phyloP scores from a whole-genome alignment of 2,888 invertebrate genomes.

The Ormyrus pomaceus region DNA sequence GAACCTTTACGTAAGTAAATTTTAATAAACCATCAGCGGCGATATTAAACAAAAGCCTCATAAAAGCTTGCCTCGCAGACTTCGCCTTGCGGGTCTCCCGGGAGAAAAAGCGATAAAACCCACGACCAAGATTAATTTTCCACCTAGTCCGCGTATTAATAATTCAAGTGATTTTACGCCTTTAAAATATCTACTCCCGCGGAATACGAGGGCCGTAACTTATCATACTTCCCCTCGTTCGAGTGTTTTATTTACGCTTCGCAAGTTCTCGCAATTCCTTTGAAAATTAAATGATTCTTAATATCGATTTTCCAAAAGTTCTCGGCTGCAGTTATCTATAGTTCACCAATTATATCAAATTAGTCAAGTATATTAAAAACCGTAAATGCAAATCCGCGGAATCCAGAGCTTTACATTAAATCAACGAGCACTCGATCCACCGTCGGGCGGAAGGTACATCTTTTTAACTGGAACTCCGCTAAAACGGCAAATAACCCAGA shows the following conservation, averaged over 20 bases:
- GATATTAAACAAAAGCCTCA: slow-evolving; percentile 36
- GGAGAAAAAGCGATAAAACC: slow-evolving; percentile 32
- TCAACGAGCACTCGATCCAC: slow-evolving; percentile 6
- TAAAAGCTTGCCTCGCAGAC: slow-evolving; percentile 3
- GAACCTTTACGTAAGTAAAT: slow-evolving; percentile 9
- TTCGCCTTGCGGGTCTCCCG: neutral
- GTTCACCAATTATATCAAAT: too few species aligned
- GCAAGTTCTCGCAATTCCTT: neutral
- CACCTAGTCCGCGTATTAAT: slow-evolving; percentile 1
- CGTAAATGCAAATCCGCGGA: too few species aligned
- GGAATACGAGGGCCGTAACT: neutral
- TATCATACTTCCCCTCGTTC: neutral
- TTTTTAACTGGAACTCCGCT: neutral
- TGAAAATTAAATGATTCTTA: neutral
- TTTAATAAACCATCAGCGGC: slow-evolving; percentile 33
- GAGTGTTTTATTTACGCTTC: neutral
- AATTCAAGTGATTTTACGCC: slow-evolving; percentile 15
- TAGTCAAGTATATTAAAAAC: too few species aligned
- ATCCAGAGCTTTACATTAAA: neutral
- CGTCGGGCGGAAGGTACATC: neutral
- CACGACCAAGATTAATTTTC: slow-evolving; percentile 26
- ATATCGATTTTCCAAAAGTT: too few species aligned
- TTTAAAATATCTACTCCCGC: neutral
- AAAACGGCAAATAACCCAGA: slow-evolving; percentile 5
- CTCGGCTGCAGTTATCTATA: too few species aligned